Conservation (phyloP, 2,113 vertebrate species). For the Acrocephalus arundinaceus region DNA sequence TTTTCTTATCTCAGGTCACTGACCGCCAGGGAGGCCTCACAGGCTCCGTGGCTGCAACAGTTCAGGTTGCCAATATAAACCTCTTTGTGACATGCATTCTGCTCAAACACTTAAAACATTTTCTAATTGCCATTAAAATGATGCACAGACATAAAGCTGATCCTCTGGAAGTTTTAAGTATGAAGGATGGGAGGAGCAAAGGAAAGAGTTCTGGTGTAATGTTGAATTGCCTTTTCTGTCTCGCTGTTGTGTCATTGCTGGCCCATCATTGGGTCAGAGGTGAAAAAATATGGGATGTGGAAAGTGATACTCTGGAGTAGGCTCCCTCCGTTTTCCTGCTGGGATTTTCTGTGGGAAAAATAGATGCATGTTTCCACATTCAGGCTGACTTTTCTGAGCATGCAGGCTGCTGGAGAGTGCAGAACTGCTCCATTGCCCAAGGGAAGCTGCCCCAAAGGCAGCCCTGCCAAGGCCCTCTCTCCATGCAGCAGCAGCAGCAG, state of each 20-base stretch:
- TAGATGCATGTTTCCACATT: neutral
- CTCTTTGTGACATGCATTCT: neutral
- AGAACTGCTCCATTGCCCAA: neutral
- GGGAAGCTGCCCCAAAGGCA: neutral
- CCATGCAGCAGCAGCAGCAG: neutral
- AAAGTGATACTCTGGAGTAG: neutral
- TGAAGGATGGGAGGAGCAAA: neutral
- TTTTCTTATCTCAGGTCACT: no score
- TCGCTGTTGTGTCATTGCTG: neutral
- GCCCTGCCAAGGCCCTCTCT: fast-evolving
- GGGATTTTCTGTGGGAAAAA: neutral
- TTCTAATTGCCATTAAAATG: neutral
- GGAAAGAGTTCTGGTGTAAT: neutral
- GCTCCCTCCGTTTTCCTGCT: neutral
- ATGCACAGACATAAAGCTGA: neutral
- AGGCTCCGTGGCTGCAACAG: no score
- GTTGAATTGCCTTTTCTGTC: neutral
- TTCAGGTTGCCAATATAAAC: neutral
- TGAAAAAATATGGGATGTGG: neutral
- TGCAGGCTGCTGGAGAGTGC: neutral
- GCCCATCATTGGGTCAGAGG: neutral
- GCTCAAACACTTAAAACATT: neutral
- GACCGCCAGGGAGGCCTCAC: no score
- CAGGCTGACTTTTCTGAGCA: neutral
- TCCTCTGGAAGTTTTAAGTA: neutral